A percentile compares a stretch with the other conserved stretches of the same genome.
Conservation (phyloP, 2,797 vertebrate genomes). For the Alfaro cultratus region DNA sequence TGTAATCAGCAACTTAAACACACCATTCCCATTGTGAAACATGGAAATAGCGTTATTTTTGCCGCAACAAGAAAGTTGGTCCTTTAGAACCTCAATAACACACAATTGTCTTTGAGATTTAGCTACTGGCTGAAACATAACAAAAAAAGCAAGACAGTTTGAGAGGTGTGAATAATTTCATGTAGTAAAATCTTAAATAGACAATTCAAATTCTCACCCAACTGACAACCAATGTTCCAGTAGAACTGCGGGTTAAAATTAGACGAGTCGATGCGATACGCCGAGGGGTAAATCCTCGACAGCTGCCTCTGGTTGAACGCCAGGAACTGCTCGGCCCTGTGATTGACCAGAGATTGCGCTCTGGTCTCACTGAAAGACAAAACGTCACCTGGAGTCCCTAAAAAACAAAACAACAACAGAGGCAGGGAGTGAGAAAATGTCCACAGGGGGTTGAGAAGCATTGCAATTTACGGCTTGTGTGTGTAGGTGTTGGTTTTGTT, state of each 20-base stretch:
- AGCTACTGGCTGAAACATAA: not conserved
- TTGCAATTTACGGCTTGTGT: not conserved
- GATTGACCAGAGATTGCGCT: conserved; percentile 93
- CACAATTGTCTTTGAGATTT: not conserved
- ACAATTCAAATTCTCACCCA: conserved; percentile 83
- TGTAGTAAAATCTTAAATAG: conserved; percentile 16
- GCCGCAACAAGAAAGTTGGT: not conserved
- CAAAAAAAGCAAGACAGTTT: not conserved
- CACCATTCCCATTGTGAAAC: not conserved
- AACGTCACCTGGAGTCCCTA: conserved; percentile 92
- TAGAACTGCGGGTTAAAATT: conserved; percentile 98
- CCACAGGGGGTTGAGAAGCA: not conserved
- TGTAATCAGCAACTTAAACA: not conserved
- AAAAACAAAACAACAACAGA: conserved; percentile 35
- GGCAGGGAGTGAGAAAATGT: not conserved
- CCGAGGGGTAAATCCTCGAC: conserved; percentile 95
- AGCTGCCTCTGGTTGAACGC: conserved; percentile 95
- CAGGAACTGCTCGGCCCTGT: conserved; percentile 92
- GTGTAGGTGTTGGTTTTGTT: conserved; percentile 10
- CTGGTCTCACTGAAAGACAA: conserved; percentile 95
- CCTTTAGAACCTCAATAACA: not conserved
- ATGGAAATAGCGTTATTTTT: not conserved
- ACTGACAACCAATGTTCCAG: conserved; percentile 95
- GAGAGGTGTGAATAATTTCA: not conserved
- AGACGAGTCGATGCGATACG: conserved; percentile 97